Conservation (phyloP, 2,797 vertebrate genomes). For the Sparidentex hasta region DNA sequence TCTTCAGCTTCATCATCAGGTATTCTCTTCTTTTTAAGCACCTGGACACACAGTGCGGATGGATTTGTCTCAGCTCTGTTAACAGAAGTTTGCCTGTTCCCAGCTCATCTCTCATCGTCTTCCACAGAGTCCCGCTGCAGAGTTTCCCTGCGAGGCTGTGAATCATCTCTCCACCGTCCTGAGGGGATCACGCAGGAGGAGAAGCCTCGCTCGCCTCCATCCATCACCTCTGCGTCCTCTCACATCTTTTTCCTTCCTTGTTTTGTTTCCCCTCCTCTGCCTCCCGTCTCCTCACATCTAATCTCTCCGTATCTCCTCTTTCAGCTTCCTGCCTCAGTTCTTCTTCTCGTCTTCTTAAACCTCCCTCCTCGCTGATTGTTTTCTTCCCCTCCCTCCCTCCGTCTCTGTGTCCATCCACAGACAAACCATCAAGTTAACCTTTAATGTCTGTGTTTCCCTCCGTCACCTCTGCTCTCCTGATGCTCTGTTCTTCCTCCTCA, state of each 20-base stretch:
- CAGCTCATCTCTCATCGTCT: conserved; percentile 17
- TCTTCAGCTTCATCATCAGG: too few species aligned
- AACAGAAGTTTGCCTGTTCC: not conserved
- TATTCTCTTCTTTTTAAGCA: too few species aligned
- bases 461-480: not conserved
- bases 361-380: not conserved
- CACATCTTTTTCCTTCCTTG: conserved; percentile 38
- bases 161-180: conserved; percentile 31
- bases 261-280: conserved; percentile 20
- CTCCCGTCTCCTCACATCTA: conserved; percentile 32
- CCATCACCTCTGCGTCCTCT: conserved; percentile 33
- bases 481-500: too few species aligned
- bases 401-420: not conserved
- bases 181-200: conserved; percentile 14
- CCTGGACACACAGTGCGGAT: not conserved
- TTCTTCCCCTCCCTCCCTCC: not conserved
- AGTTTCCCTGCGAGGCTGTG: conserved; percentile 22
- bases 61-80: not conserved
- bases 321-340: not conserved
- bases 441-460: not conserved
- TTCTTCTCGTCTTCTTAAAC: not conserved
- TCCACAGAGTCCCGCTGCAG: not conserved
- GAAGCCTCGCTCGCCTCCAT: conserved; percentile 14
- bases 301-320: not conserved
- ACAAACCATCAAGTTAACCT: not conserved